Evolutionary conservation across 1,140 invertebrate genomes (phyloP).

Genomic region (Bombus sylvicola): DNA sequence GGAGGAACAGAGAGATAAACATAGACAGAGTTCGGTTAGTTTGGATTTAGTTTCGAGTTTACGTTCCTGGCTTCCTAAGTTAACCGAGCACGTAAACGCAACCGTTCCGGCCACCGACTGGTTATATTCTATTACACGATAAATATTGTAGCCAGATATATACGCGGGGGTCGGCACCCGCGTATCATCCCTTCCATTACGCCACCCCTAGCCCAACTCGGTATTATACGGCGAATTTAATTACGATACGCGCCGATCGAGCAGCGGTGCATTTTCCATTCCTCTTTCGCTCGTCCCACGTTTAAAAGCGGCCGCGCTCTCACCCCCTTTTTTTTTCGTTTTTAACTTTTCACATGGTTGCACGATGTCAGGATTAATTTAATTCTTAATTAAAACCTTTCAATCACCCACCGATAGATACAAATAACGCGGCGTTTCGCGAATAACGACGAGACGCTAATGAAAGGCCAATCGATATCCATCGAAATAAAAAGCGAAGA

Average conservation of each 20-base stretch:
- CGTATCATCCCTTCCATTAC: background rate
- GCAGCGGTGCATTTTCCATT: conserved; percentile 27
- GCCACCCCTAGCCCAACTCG: background rate
- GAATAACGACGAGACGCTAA: conserved; percentile 33
- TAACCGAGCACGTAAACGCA: conserved; percentile 76
- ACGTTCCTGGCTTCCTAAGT: conserved; percentile 75
- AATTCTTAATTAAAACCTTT: conserved; percentile 40
- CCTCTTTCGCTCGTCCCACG: background rate
- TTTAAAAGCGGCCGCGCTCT: background rate
- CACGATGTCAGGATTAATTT: conserved; percentile 40
- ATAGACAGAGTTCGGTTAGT: conserved; percentile 71
- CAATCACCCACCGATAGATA: conserved; percentile 9
- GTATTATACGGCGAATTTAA: conserved; percentile 58
- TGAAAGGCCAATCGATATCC: background rate
- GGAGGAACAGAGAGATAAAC: conserved; percentile 44
- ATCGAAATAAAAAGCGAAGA: background rate
- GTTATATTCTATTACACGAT: conserved; percentile 77
- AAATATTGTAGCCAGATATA: conserved; percentile 74
- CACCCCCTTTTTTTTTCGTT: background rate
- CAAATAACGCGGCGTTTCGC: background rate
- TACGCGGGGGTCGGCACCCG: conserved; percentile 21
- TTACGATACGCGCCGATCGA: conserved; percentile 51
- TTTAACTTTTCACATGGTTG: conserved; percentile 17
- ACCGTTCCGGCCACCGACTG: conserved; percentile 63
- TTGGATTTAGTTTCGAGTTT: conserved; percentile 78